phyloP scores from a whole-genome alignment of 2,797 vertebrate genomes.

The Clangula hyemalis region DNA sequence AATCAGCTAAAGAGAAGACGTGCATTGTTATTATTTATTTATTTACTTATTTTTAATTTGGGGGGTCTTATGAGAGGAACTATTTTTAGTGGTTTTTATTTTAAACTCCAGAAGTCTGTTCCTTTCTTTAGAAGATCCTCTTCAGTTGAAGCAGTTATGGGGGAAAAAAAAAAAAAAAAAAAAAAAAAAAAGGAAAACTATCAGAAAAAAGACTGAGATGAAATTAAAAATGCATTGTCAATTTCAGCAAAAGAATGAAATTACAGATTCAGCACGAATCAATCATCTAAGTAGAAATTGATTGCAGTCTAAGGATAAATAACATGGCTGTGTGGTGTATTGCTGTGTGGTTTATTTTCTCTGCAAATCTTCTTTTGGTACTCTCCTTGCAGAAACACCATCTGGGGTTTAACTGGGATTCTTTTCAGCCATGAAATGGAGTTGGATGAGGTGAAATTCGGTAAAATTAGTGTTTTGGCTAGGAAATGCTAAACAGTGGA shows the following conservation, averaged over 20 bases:
- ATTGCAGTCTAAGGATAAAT: not conserved
- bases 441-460: not conserved
- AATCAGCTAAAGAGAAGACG: not conserved
- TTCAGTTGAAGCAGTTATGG: not conserved
- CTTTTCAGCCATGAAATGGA: not conserved
- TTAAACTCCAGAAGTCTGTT: not conserved
- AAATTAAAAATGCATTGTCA: conserved; percentile 30
- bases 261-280: not conserved
- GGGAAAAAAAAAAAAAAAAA: too few relatives aligned
- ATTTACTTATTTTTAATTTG: too few relatives aligned
- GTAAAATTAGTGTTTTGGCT: not conserved
- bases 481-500: not conserved
- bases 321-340: not conserved
- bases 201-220: not conserved
- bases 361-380: not conserved
- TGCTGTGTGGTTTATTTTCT: conserved; percentile 25
- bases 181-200: not conserved
- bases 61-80: not conserved
- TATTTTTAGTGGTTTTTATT: not conserved
- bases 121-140: not conserved
- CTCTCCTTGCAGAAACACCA: conserved; percentile 10
- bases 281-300: conserved; percentile 2
- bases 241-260: conserved; percentile 16
- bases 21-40: not conserved
- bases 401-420: conserved; percentile 1